Conservation (phyloP, 2,113 vertebrate genomes). For the Salminus brasiliensis region DNA sequence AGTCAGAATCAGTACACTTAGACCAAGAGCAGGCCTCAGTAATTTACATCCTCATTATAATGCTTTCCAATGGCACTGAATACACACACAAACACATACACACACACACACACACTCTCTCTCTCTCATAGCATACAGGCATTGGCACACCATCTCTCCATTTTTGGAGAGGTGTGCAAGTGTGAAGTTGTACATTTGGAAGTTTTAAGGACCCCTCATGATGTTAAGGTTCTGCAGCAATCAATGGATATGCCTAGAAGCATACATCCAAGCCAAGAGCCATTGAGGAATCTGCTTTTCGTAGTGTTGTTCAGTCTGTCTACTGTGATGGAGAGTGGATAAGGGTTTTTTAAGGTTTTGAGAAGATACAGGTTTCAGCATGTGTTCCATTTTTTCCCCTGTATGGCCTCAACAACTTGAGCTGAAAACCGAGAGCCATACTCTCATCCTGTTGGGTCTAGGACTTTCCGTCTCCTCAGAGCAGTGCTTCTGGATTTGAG, state of each 20-base stretch:
- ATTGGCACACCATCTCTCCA: too few relatives aligned
- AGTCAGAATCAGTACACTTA: constrained; percentile 49
- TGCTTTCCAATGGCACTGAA: constrained; percentile 22
- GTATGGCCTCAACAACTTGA: constrained; percentile 16
- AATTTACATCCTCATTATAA: constrained; percentile 61
- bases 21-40: constrained; percentile 53
- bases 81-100: neutral
- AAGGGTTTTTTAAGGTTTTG: neutral
- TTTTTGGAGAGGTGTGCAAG: too few relatives aligned
- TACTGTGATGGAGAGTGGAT: neutral
- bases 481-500: neutral
- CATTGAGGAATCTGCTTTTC: neutral
- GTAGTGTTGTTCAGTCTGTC: neutral
- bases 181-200: too few relatives aligned
- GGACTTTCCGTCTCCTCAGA: neutral
- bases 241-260: too few relatives aligned
- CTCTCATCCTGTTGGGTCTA: constrained; percentile 32
- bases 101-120: too few relatives aligned
- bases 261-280: too few relatives aligned
- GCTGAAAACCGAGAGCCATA: neutral
- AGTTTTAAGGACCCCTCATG: too few relatives aligned
- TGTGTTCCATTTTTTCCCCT: constrained; percentile 2
- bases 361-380: neutral
- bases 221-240: too few relatives aligned
- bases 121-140: constrained; percentile 4